These are phyloP conservation scores for Stigmatopora argus DNA, from an alignment of 2,113 vertebrate genomes.

Conservation along the genomic window DNA sequence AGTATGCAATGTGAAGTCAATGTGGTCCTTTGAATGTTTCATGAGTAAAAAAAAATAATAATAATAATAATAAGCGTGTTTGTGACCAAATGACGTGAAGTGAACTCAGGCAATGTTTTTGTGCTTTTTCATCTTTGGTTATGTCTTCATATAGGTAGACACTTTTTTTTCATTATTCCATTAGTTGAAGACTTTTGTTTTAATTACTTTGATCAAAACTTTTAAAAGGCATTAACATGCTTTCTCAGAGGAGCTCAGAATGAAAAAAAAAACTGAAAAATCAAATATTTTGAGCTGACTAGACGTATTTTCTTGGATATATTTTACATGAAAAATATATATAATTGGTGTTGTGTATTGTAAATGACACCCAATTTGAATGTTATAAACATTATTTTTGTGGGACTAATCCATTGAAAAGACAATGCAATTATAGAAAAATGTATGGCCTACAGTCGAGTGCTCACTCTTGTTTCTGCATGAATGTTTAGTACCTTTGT, in stretches of 20 bases:
- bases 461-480: conserved; percentile 30
- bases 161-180: conserved; percentile 21
- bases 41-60: background rate
- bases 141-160: conserved; percentile 20
- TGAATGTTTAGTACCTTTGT: conserved; percentile 17
- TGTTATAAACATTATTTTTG: conserved; percentile 68
- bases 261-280: conserved; percentile 20
- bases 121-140: conserved; percentile 8
- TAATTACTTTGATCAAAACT: background rate
- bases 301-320: conserved; percentile 64
- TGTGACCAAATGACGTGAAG: conserved; percentile 17
- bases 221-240: background rate
- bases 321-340: conserved; percentile 66
- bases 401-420: conserved; percentile 10
- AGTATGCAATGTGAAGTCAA: conserved; percentile 24
- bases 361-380: conserved; percentile 48
- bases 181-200: background rate
- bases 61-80: background rate
- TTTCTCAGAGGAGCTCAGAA: conserved; percentile 44
- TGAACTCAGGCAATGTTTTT: conserved; percentile 14
- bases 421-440: conserved; percentile 20
- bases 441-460: conserved; percentile 18
- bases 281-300: conserved; percentile 54
- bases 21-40: background rate
- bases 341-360: conserved; percentile 45